Evolutionary conservation across 2,888 invertebrate genomes (phyloP).

Genomic region (Pelosia muscerda): DNA sequence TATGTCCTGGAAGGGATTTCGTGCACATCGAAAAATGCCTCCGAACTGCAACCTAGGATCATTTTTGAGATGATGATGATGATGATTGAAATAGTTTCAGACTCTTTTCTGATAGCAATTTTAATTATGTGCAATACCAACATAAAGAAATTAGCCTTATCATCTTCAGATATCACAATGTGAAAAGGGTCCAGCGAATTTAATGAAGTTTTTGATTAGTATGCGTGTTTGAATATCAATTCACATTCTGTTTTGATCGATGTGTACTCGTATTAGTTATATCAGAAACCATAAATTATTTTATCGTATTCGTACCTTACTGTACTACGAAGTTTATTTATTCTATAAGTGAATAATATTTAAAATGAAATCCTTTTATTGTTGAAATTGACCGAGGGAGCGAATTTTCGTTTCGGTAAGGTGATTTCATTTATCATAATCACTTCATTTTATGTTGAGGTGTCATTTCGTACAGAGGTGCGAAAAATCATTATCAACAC

Average conservation of each 20-base stretch:
- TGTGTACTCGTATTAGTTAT: slow-evolving; percentile 42
- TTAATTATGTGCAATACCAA: background rate
- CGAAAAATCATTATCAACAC: no score
- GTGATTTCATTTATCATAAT: no score
- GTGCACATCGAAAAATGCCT: no score
- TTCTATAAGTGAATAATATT: slow-evolving; percentile 12
- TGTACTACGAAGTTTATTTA: slow-evolving; percentile 21
- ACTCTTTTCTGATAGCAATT: background rate
- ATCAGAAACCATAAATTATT: slow-evolving; percentile 25
- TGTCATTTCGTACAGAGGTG: no score
- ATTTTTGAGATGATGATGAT: background rate
- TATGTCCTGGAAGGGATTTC: no score
- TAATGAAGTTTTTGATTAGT: slow-evolving; percentile 34
- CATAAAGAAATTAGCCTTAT: slow-evolving; percentile 10
- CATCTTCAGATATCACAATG: slow-evolving; percentile 42
- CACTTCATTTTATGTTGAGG: no score
- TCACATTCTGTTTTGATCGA: slow-evolving; percentile 32
- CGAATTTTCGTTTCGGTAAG: no score
- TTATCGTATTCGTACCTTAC: slow-evolving; percentile 7
- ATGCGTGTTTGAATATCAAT: slow-evolving; percentile 39
- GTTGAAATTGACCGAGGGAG: background rate
- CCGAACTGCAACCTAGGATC: background rate
- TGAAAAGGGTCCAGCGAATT: slow-evolving; percentile 58
- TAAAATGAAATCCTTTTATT: background rate
- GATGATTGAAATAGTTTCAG: background rate